These are phyloP conservation scores for Bufo bufo DNA, from an alignment of 2,113 vertebrate genomes.

Conservation along the genomic window DNA sequence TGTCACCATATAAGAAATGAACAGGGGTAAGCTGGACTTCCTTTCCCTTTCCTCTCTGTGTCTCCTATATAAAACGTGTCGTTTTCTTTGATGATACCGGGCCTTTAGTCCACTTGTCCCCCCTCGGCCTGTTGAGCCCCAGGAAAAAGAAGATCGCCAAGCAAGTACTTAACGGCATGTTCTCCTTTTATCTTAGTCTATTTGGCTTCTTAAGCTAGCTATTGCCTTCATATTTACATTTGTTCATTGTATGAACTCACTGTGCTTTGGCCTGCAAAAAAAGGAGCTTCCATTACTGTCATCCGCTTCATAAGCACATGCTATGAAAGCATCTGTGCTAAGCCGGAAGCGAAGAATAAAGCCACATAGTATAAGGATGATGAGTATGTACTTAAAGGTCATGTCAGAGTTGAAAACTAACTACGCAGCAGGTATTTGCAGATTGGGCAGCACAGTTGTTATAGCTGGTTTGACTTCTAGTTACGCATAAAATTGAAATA, in stretches of 20 bases:
- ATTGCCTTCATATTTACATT: slow-evolving; percentile 38
- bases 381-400: slow-evolving; percentile 20
- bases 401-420: no score
- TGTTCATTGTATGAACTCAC: slow-evolving; percentile 54
- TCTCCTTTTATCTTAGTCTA: slow-evolving; percentile 67
- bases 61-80: slow-evolving; percentile 73
- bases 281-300: slow-evolving; percentile 37
- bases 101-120: slow-evolving; percentile 90
- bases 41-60: slow-evolving; percentile 60
- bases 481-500: no score
- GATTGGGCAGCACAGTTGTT: no score
- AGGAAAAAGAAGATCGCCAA: slow-evolving; percentile 96
- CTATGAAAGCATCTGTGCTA: slow-evolving; percentile 1
- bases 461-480: no score
- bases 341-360: neutral
- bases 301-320: slow-evolving; percentile 39
- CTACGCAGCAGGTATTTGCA: no score
- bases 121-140: slow-evolving; percentile 93
- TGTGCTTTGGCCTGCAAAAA: slow-evolving; percentile 53
- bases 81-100: slow-evolving; percentile 82
- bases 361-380: slow-evolving; percentile 23
- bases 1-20: neutral
- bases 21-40: slow-evolving; percentile 9
- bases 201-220: slow-evolving; percentile 55
- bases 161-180: slow-evolving; percentile 96